These are phyloP conservation scores for Esox niger DNA, from an alignment of 2,113 vertebrate genomes.

Conservation along the genomic window DNA sequence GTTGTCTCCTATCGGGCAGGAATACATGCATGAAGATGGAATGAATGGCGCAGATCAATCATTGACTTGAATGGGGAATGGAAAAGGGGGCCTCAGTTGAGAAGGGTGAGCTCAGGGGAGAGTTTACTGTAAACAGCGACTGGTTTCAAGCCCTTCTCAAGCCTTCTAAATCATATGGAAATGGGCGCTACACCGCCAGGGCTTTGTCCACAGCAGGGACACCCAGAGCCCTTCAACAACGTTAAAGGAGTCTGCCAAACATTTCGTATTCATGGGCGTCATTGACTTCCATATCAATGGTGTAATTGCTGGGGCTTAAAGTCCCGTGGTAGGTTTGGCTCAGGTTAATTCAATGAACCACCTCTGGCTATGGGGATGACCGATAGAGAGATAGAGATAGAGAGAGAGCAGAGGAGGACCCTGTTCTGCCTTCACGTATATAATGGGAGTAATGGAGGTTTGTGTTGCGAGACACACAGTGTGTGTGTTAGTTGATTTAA, in stretches of 20 bases:
- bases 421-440: constrained; percentile 32
- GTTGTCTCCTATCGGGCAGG: no score
- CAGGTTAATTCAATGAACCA: constrained; percentile 48
- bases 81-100: no score
- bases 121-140: constrained; percentile 69
- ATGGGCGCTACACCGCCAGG: constrained; percentile 64
- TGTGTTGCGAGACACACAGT: no score
- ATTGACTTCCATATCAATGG: constrained; percentile 72
- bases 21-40: no score
- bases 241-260: constrained; percentile 63
- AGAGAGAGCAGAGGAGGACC: constrained; percentile 26
- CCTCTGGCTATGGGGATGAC: constrained; percentile 46
- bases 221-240: constrained; percentile 45
- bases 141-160: constrained; percentile 50
- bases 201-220: constrained; percentile 55
- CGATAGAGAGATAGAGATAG: constrained; percentile 19
- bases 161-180: constrained; percentile 65
- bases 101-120: no score
- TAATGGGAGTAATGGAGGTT: constrained; percentile 10
- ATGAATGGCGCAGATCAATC: no score
- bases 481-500: constrained; percentile 16
- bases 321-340: constrained; percentile 54
- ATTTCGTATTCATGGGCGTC: constrained; percentile 72
- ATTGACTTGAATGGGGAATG: no score
- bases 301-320: constrained; percentile 70